phyloP scores from a whole-genome alignment of 1,140 invertebrate genomes.

The Varroa destructor region DNA sequence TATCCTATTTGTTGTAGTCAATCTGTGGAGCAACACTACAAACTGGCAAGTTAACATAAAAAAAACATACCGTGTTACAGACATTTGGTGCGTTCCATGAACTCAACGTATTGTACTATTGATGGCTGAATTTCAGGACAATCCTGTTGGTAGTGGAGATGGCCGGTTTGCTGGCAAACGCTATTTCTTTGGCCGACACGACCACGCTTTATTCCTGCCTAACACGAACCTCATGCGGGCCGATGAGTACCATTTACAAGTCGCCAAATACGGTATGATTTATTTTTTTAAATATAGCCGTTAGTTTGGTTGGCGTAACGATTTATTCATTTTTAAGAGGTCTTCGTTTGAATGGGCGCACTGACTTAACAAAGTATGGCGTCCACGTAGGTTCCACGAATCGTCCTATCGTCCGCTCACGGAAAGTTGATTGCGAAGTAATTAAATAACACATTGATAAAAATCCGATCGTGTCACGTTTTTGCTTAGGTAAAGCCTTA shows the following conservation, averaged over 20 bases:
- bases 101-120: not conserved
- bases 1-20: slow-evolving; percentile 27
- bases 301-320: too few species aligned
- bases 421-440: too few species aligned
- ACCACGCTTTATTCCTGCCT: slow-evolving; percentile 23
- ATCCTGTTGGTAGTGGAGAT: slow-evolving; percentile 49
- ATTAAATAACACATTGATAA: too few species aligned
- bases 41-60: not conserved
- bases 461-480: too few species aligned
- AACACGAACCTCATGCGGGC: slow-evolving; percentile 24
- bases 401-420: too few species aligned
- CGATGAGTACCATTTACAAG: slow-evolving; percentile 8
- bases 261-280: slow-evolving; percentile 12
- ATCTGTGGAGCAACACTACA: slow-evolving; percentile 28
- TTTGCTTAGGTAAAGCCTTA: too few species aligned
- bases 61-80: slow-evolving; percentile 22
- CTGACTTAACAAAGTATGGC: too few species aligned
- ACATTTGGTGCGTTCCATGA: slow-evolving; percentile 18
- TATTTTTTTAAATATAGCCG: too few species aligned
- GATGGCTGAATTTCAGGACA: slow-evolving; percentile 39
- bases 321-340: too few species aligned
- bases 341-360: too few species aligned
- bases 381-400: too few species aligned
- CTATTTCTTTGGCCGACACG: slow-evolving; percentile 54
- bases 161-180: slow-evolving; percentile 56